phyloP scores from a whole-genome alignment of 2,113 vertebrate genomes.

The Chionodraco myersi region DNA sequence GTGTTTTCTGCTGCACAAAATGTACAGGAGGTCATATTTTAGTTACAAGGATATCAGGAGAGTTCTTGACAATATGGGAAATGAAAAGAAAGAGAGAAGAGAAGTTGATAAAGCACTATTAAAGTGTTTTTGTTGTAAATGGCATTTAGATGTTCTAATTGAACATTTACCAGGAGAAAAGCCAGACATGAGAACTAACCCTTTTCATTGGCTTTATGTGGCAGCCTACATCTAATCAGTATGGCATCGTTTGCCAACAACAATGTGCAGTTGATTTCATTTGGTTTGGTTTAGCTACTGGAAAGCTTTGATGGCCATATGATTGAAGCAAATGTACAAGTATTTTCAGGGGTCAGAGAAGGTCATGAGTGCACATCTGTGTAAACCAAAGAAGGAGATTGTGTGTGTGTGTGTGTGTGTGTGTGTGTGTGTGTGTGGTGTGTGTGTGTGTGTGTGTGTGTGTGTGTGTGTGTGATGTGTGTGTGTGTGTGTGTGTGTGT shows the following conservation, averaged over 20 bases:
- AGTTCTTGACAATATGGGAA: background rate
- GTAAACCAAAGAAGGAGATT: conserved; percentile 50
- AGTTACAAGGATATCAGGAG: background rate
- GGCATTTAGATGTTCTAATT: background rate
- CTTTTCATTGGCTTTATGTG: background rate
- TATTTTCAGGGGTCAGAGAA: conserved; percentile 40
- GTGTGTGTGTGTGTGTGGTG: conserved; percentile 28
- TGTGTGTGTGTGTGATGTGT: conserved; percentile 28
- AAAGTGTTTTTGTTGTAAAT: background rate
- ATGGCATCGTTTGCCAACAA: conserved; percentile 12
- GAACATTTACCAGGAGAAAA: background rate
- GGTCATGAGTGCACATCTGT: conserved; percentile 69
- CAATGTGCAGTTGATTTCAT: conserved; percentile 21
- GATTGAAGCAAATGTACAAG: conserved; percentile 29
- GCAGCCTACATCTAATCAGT: conserved; percentile 16
- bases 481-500: conserved; percentile 27
- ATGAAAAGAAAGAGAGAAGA: background rate
- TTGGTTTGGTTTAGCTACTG: conserved; percentile 41
- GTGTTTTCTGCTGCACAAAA: background rate
- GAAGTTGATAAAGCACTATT: too few relatives aligned
- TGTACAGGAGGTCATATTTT: background rate
- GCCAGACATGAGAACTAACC: conserved; percentile 8
- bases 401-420: conserved; percentile 21
- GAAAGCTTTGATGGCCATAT: conserved; percentile 36
- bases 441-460: conserved; percentile 16